phyloP scores from a whole-genome alignment of 2,113 vertebrate species.

The Myxocyprinus asiaticus region DNA sequence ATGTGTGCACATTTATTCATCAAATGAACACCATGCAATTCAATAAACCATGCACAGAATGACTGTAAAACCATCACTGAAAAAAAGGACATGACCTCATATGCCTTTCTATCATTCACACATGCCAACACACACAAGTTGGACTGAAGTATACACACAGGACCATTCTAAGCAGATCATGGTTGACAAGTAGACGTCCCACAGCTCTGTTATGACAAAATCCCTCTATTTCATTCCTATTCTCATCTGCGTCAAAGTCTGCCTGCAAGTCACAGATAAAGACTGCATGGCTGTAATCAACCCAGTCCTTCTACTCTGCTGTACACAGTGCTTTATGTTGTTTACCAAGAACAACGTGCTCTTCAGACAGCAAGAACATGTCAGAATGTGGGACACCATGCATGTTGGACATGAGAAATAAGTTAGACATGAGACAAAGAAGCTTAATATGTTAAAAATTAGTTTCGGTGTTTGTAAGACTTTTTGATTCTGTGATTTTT shows the following conservation, averaged over 20 bases:
- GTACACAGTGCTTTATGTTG: not conserved
- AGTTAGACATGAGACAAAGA: no score
- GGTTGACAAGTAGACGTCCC: slow-evolving; percentile 27
- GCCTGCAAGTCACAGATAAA: slow-evolving; percentile 34
- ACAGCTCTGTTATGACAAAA: slow-evolving; percentile 29
- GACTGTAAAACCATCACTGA: slow-evolving; percentile 8
- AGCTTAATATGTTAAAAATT: not conserved
- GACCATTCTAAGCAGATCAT: slow-evolving; percentile 36
- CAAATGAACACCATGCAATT: not conserved
- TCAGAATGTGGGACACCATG: not conserved
- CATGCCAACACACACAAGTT: not conserved
- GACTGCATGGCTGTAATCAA: slow-evolving; percentile 35
- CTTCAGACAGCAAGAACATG: not conserved
- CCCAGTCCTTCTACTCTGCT: not conserved
- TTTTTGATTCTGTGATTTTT: no score
- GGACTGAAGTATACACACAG: not conserved
- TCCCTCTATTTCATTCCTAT: slow-evolving; percentile 25
- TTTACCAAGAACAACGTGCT: slow-evolving; percentile 17
- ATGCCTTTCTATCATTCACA: slow-evolving; percentile 25
- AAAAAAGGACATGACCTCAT: slow-evolving; percentile 17
- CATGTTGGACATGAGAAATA: not conserved
- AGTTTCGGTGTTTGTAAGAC: no score
- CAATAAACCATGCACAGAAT: slow-evolving; percentile 22
- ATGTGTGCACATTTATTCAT: not conserved
- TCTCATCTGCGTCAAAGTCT: slow-evolving; percentile 33